A percentile compares a stretch with the other conserved stretches of the same genome.
These are phyloP conservation scores for Podarcis lilfordi DNA, from an alignment of 2,797 vertebrate genomes.

Conservation along the genomic window DNA sequence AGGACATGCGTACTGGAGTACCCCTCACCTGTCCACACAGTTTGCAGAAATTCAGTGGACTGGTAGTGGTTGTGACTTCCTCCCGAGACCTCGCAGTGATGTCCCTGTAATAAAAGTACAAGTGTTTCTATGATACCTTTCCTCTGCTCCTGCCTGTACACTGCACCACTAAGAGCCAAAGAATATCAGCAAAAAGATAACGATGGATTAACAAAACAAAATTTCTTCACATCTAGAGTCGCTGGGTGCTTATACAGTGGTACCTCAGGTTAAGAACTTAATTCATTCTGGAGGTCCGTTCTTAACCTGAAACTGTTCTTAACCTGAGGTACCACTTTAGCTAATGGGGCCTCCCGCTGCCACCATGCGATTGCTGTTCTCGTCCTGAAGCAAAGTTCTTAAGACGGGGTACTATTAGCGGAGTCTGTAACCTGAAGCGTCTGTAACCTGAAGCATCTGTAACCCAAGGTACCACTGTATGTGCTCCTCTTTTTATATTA, in stretches of 20 bases:
- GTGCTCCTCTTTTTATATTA: background rate
- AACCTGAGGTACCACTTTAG: no score
- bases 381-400: no score
- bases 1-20: background rate
- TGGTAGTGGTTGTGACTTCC: background rate
- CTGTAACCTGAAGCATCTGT: no score
- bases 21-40: background rate
- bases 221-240: background rate
- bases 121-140: background rate
- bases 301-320: no score
- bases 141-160: background rate
- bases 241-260: background rate
- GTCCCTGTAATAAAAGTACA: background rate
- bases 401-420: no score
- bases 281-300: no score
- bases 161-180: background rate
- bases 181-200: background rate
- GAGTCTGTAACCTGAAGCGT: no score
- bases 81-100: background rate
- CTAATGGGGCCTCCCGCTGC: no score
- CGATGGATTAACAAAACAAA: background rate
- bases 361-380: no score
- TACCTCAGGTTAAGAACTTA: no score
- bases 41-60: background rate
- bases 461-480: no score